Base-by-base conservation (phyloP, 2,113 vertebrate genomes). In the Puntigrus tetrazona region DNA sequence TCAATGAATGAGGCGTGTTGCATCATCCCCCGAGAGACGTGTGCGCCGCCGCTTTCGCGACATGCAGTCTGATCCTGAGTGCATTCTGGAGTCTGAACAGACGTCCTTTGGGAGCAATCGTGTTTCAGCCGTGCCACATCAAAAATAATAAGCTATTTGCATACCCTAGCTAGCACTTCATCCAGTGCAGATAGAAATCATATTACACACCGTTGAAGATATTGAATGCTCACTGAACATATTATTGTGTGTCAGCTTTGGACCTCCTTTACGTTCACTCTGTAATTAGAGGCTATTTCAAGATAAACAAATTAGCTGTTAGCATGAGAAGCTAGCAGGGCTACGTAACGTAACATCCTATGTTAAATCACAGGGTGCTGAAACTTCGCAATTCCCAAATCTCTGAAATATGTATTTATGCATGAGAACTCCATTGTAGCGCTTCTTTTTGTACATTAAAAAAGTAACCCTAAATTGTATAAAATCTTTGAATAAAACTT, bases 101-200 rank as follows among this genome's bases (percentile, higher is more conserved):
- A 10, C 45, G 2, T 78, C 75, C 63, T 38, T 31, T 38, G 74
- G 78, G 77, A 74, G 41, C 27, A 81, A 74, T 50, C 50, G 31
- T 36, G 52, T 45, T 85, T n/a, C 41, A 47, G 52, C 13, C 16
- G 13, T 14, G 1, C 22, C 70, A 57, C 36, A 65, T 77, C 27
- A 63, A 86, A 75, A 81, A 74, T 69, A 59, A 87, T 76, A 82
- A 82, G 78, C 20, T 78, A 76, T 81, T 43, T 81, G 83, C 52
- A 55, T 78, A 63, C 45, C 29, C 52, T 18, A 63, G 41, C 45
- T 43, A 75, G 63, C 63, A 50, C 70, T 82, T 83, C n/a, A 43
- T 69, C 25, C 50, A 75, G 52, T n/a, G 41, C 5, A 81, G 75
- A 70, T 41, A 10, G 78, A 38, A 52, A 20, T 29, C 57, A 41